A percentile compares a stretch with the other conserved stretches of the same genome.
phyloP scores from a whole-genome alignment of 2,113 vertebrate species.

The Tauraco erythrolophus region DNA sequence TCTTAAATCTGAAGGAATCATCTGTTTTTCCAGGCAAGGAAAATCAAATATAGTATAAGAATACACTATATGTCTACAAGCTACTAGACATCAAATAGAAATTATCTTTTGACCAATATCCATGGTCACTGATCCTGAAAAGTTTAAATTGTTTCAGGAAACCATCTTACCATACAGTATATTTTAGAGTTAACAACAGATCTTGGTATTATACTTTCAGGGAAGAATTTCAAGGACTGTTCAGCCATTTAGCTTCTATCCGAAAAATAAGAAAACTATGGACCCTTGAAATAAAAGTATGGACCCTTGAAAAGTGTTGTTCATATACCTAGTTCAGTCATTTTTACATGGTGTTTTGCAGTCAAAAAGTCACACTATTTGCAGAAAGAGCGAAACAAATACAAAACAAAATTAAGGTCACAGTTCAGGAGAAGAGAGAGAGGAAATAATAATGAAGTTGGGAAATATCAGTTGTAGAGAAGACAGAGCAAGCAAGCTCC shows the following conservation, averaged over 20 bases:
- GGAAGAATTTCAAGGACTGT: not conserved
- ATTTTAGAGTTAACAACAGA: not conserved
- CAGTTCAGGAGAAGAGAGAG: not conserved
- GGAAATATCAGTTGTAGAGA: not conserved
- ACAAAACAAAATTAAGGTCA: not conserved
- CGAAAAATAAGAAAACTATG: not conserved
- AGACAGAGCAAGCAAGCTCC: not conserved
- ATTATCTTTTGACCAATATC: not conserved
- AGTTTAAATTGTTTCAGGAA: not conserved
- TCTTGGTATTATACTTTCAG: not conserved
- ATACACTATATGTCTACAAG: not conserved
- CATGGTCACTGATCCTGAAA: not conserved
- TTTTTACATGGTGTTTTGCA: not conserved
- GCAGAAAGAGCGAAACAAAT: not conserved
- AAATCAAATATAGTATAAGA: not conserved
- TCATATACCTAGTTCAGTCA: not conserved
- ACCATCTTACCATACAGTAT: not conserved
- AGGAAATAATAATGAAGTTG: not conserved
- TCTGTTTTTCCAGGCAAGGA: not conserved
- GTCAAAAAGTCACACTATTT: not conserved
- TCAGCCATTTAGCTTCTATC: fast-evolving
- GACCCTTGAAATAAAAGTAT: not conserved
- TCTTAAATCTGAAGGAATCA: not conserved
- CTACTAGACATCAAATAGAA: not conserved
- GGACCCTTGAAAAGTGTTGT: not conserved